Evolutionary conservation across 2,113 vertebrate species (phyloP), one percentile per base, ranked within the genome.

Genomic region (Notarius lentiginosus): DNA sequence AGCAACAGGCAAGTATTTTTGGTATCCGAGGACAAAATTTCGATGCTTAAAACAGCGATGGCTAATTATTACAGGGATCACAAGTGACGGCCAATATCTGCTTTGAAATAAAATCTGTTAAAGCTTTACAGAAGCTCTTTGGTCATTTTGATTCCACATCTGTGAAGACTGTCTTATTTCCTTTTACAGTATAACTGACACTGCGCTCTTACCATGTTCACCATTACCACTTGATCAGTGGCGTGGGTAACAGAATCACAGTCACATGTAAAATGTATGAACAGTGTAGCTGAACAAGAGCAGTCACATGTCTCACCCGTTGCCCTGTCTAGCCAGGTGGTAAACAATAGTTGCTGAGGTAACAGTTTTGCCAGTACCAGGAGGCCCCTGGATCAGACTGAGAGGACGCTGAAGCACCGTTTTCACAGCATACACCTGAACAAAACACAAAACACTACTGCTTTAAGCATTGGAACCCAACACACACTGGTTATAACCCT

Each of bases 331-430:
- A 9, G 98, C 98, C 91, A 99, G 95, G 88, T 99, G 98, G 88
- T 99, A 99, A 56, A 99, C 98, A 0, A 99, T 98, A n/a, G 98
- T 99, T 87, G 98, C 98, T 0, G 98, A 99, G 1, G 98, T 99
- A 88, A 99, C 98, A 0, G 98, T 99, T 88, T 99, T 99, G 17
- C 98, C 98, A 0, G 98, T 99, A 84, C 98, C 98, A 2, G 98
- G 98, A 0, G 98, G 98, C 14, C 98, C 98, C 94, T 99, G 98
- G 91, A 99, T 99, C 70, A 99, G 97, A 93, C 98, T 99, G 88
- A 99, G 94, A 0, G 98, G 98, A 82, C 98, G 95, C 93, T 99
- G 98, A 88, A 99, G 94, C 84, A 99, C 98, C 0, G 98, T 99
- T 94, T 99, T 99, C 90, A 99, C 98, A 20, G 98, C 98, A 20